Percentiles rank a stretch among this genome's conserved stretches.
Conservation (phyloP, 2,113 vertebrate genomes). For the Ammospiza caudacuta region DNA sequence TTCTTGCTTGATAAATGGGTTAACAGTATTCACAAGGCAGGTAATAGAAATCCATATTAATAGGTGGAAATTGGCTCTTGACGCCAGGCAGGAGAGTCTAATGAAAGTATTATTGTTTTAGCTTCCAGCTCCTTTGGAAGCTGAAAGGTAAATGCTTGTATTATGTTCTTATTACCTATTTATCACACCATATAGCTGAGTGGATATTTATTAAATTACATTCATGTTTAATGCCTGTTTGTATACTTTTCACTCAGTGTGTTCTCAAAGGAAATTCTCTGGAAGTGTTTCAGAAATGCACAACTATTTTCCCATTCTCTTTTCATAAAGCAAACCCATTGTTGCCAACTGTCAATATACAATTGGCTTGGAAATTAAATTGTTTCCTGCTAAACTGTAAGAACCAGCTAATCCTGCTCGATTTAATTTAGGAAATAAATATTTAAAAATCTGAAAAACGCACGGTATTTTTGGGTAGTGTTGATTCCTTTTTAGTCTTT, state of each 20-base stretch:
- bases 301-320: slow-evolving; percentile 58
- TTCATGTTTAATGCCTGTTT: slow-evolving; percentile 67
- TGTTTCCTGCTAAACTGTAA: slow-evolving; percentile 68
- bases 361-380: slow-evolving; percentile 69
- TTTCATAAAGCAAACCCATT: slow-evolving; percentile 51
- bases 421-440: slow-evolving; percentile 73
- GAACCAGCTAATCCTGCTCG: slow-evolving; percentile 51
- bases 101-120: slow-evolving; percentile 65
- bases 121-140: slow-evolving; percentile 57
- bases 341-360: slow-evolving; percentile 61
- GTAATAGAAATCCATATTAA: slow-evolving; percentile 63
- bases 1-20: slow-evolving; percentile 59
- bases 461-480: slow-evolving; percentile 39
- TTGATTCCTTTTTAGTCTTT: slow-evolving; percentile 62
- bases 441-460: slow-evolving; percentile 64
- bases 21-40: slow-evolving; percentile 58
- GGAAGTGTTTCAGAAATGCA: slow-evolving; percentile 59
- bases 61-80: slow-evolving; percentile 61
- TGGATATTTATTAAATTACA: slow-evolving; percentile 66
- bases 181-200: slow-evolving; percentile 59
- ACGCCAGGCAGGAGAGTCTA: slow-evolving; percentile 58
- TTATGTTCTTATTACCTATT: slow-evolving; percentile 63
- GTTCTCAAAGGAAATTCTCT: slow-evolving; percentile 68
- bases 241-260: slow-evolving; percentile 48
- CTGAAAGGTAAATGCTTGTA: slow-evolving; percentile 48